Percentiles rank a stretch among this genome's conserved stretches.
phyloP scores from a whole-genome alignment of 2,888 invertebrate genomes.

The Aleiodes alternator region DNA sequence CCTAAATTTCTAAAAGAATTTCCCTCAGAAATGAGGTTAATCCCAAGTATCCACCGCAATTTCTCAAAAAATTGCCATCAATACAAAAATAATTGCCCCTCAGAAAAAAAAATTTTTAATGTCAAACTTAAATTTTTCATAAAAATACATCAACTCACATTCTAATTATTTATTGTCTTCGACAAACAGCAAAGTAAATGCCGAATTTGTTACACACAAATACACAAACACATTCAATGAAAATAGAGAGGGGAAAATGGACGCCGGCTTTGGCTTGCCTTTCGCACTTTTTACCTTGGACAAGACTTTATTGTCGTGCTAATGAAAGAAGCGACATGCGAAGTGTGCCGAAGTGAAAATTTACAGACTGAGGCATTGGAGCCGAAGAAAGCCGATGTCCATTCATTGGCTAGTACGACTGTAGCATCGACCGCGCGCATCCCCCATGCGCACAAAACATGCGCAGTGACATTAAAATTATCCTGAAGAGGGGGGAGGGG shows the following conservation, averaged over 20 bases:
- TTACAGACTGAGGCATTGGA: too few species aligned
- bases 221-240: slow-evolving; percentile 30
- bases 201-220: slow-evolving; percentile 4
- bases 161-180: not conserved
- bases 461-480: not conserved
- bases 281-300: slow-evolving; percentile 52
- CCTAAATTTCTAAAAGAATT: not conserved
- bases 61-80: not conserved
- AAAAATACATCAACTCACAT: not conserved
- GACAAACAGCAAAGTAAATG: not conserved
- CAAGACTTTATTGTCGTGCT: slow-evolving; percentile 36
- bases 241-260: slow-evolving; percentile 67
- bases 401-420: slow-evolving; percentile 31
- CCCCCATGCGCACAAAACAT: not conserved
- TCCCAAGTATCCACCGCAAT: not conserved
- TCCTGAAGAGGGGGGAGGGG: too few species aligned
- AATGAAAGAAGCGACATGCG: too few species aligned
- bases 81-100: not conserved
- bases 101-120: not conserved
- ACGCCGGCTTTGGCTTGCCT: slow-evolving; percentile 62
- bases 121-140: not conserved
- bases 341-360: too few species aligned
- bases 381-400: too few species aligned
- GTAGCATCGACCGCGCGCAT: slow-evolving; percentile 64
- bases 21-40: slow-evolving; percentile 2